phyloP scores from a whole-genome alignment of 2,797 vertebrate genomes.

The Falco biarmicus region DNA sequence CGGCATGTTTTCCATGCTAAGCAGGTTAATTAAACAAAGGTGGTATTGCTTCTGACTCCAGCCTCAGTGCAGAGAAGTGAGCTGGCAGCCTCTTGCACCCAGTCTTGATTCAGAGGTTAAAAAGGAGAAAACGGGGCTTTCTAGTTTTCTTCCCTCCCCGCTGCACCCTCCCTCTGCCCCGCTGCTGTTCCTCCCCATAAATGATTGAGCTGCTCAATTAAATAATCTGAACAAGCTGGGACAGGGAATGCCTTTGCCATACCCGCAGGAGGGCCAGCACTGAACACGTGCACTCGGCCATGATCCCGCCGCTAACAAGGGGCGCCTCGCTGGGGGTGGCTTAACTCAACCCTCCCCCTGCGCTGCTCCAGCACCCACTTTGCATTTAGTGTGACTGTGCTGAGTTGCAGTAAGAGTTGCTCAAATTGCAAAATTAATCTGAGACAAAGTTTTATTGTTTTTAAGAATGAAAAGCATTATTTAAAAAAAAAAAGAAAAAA shows the following conservation, averaged over 20 bases:
- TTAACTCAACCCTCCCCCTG: neutral
- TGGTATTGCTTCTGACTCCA: neutral
- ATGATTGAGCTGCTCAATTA: rapidly evolving
- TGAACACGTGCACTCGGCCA: neutral
- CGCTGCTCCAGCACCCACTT: neutral
- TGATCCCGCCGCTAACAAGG: neutral
- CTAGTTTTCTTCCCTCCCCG: neutral
- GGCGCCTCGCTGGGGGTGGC: neutral
- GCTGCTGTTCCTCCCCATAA: neutral
- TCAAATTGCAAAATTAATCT: neutral
- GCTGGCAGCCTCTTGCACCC: neutral
- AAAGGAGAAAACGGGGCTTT: neutral
- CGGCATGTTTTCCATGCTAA: neutral
- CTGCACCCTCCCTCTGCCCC: too few species aligned
- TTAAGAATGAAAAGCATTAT: neutral
- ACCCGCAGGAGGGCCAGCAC: neutral
- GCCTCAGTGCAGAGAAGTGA: neutral
- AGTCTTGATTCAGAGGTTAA: neutral
- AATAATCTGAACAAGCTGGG: neutral
- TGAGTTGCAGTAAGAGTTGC: neutral
- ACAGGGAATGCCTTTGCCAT: rapidly evolving
- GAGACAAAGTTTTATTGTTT: neutral
- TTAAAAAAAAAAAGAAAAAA: neutral
- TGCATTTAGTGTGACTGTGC: too few species aligned
- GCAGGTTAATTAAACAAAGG: neutral